phyloP scores from a whole-genome alignment of 2,113 vertebrate species.

The Pyxicephalus adspersus region DNA sequence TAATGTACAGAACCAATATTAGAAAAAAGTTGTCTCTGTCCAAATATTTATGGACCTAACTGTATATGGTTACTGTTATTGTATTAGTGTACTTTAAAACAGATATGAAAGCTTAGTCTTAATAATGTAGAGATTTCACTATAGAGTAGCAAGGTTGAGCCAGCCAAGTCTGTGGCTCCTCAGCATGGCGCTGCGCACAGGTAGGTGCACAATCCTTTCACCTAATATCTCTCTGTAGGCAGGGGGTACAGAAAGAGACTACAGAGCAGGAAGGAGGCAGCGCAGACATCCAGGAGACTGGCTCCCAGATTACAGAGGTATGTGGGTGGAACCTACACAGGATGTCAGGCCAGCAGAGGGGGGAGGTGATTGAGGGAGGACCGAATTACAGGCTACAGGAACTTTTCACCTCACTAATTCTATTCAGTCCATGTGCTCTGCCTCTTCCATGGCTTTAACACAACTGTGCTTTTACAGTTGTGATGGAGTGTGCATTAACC shows the following conservation, averaged over 20 bases:
- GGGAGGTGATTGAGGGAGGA: conserved; percentile 63
- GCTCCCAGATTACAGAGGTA: conserved; percentile 75
- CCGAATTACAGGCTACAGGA: conserved; percentile 41
- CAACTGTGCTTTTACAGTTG: conserved; percentile 12
- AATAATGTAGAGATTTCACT: not conserved
- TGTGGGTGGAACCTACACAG: conserved; percentile 78
- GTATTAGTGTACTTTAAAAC: too few relatives aligned
- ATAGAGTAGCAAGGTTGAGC: too few relatives aligned
- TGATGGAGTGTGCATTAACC: conserved; percentile 25
- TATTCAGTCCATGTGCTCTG: conserved; percentile 52
- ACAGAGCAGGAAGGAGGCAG: conserved; percentile 69
- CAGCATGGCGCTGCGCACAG: not conserved
- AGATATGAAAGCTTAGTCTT: too few relatives aligned
- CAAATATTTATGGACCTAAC: too few relatives aligned
- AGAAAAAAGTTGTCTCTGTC: too few relatives aligned
- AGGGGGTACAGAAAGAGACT: conserved; percentile 24
- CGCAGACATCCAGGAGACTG: conserved; percentile 62
- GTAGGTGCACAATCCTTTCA: not conserved
- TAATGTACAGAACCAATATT: too few relatives aligned
- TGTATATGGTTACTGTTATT: too few relatives aligned
- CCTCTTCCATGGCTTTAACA: conserved; percentile 27
- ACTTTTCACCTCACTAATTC: conserved; percentile 66
- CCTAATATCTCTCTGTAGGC: conserved; percentile 12
- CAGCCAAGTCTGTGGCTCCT: not conserved
- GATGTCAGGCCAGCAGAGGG: conserved; percentile 71